Percentiles rank a stretch among this genome's conserved stretches.
Evolutionary conservation across 2,113 vertebrate genomes (phyloP).

Genomic region (Pipa parva): DNA sequence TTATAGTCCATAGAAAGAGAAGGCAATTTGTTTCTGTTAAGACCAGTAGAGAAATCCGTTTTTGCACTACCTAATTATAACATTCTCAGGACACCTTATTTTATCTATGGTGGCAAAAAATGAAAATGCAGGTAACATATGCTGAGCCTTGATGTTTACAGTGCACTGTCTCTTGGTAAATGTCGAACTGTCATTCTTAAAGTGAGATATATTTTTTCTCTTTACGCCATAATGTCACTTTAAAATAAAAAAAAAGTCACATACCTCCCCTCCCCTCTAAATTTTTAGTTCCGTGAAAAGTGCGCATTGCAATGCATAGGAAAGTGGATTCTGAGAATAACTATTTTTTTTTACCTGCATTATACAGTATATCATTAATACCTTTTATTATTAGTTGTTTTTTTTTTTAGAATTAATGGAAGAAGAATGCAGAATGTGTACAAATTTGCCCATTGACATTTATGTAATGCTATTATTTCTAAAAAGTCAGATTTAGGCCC

Average conservation of each 20-base stretch:
- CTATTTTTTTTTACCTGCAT: too few species aligned
- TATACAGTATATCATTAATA: too few species aligned
- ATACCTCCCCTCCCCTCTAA: background rate
- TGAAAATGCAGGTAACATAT: background rate
- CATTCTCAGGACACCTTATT: slow-evolving; percentile 13
- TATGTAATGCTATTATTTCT: too few species aligned
- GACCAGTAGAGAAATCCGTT: slow-evolving; percentile 7
- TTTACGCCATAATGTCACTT: background rate
- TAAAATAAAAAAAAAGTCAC: too few species aligned
- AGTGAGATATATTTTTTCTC: slow-evolving; percentile 4
- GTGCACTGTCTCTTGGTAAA: background rate
- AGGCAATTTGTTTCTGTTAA: too few species aligned
- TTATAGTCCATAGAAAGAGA: too few species aligned
- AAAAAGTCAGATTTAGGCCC: too few species aligned
- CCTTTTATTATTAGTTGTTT: too few species aligned
- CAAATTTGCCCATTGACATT: too few species aligned
- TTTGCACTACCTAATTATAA: slow-evolving; percentile 8
- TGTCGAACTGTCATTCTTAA: slow-evolving; percentile 6
- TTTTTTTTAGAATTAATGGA: too few species aligned
- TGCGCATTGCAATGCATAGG: slow-evolving; percentile 25
- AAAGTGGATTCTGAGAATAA: slow-evolving; percentile 12
- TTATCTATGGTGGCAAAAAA: background rate
- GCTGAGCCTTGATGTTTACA: background rate
- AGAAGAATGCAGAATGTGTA: too few species aligned
- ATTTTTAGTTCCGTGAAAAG: slow-evolving; percentile 21